A percentile compares a stretch with the other conserved stretches of the same genome.
Conservation (phyloP, 2,888 invertebrate species). For the Lithophane socia region DNA sequence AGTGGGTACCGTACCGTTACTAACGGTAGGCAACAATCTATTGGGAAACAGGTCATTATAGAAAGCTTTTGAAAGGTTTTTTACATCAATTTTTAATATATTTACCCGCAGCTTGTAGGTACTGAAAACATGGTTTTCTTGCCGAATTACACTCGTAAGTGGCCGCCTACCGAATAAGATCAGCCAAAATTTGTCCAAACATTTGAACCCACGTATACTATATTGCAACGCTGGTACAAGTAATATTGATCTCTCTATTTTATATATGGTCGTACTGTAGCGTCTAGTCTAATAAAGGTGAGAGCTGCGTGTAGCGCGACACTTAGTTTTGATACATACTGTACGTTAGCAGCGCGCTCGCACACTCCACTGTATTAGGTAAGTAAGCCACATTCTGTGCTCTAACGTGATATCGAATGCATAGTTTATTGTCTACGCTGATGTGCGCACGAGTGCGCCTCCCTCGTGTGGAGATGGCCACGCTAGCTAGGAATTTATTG, state of each 20-base stretch:
- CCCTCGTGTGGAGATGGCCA: not conserved
- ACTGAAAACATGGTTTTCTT: not conserved
- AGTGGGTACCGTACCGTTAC: not conserved
- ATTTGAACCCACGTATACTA: conserved; percentile 66
- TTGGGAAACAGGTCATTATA: not conserved
- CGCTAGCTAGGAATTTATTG: conserved; percentile 29
- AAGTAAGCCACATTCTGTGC: conserved; percentile 32
- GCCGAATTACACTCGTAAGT: conserved; percentile 1
- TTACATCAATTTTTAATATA: not conserved
- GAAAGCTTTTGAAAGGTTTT: not conserved
- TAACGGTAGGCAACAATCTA: not conserved
- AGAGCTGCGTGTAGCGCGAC: conserved; percentile 19
- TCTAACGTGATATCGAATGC: conserved; percentile 27
- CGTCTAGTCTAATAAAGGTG: not conserved
- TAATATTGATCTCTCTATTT: conserved; percentile 70
- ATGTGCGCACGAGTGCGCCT: not conserved
- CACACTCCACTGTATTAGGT: not conserved
- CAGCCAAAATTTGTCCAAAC: conserved; percentile 60
- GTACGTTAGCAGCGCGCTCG: conserved; percentile 57
- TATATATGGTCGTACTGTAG: conserved; percentile 56
- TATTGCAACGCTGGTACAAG: conserved; percentile 77
- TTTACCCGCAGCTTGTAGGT: not conserved
- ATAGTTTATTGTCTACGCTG: conserved; percentile 3
- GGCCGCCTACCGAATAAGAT: not conserved
- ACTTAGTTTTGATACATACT: conserved; percentile 77